Percentiles rank a stretch among this genome's conserved stretches.
These are phyloP conservation scores for Odontamblyopus rebecca DNA, from an alignment of 2,797 vertebrate species.

Conservation along the genomic window DNA sequence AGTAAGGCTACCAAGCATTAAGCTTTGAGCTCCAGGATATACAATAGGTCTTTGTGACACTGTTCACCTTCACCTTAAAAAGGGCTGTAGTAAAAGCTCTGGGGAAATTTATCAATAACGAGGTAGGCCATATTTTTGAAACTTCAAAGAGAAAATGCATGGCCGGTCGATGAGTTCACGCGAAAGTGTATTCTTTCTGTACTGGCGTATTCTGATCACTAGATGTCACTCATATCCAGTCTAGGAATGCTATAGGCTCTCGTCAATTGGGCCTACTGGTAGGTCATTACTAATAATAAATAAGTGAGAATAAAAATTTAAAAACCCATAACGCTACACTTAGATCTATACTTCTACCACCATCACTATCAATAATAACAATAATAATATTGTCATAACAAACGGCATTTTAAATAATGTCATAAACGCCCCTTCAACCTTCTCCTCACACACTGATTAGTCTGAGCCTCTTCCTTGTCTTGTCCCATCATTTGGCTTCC, in stretches of 20 bases:
- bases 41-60: background rate
- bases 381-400: background rate
- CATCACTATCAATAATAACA: background rate
- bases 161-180: background rate
- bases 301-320: background rate
- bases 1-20: background rate
- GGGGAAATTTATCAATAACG: background rate
- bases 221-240: constrained; percentile 56
- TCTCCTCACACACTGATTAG: constrained; percentile 27
- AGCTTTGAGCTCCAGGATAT: no score
- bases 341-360: background rate
- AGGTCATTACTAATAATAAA: background rate
- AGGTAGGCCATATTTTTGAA: background rate
- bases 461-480: constrained; percentile 27
- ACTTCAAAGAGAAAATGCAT: background rate
- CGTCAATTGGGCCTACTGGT: background rate
- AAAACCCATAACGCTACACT: no score
- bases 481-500: constrained; percentile 56
- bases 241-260: background rate
- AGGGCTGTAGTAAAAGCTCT: background rate
- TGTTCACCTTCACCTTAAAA: background rate
- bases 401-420: background rate
- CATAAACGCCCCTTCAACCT: background rate
- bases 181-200: constrained; percentile 11
- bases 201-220: constrained; percentile 39